Evolutionary conservation across 2,888 invertebrate species (phyloP).

Genomic region (Tillus elongatus): DNA sequence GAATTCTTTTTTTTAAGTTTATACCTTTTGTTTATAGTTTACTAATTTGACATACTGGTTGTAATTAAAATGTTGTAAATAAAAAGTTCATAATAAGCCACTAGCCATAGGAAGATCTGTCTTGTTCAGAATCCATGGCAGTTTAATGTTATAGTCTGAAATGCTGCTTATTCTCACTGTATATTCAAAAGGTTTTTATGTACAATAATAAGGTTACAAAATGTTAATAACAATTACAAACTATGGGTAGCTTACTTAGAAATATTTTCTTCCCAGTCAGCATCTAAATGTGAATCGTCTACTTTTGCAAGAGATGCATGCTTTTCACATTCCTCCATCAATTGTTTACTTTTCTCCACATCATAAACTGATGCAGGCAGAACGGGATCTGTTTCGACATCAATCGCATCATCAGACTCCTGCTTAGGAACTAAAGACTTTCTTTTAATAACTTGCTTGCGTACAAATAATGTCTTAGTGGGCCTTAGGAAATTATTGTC

Average conservation of each 20-base stretch:
- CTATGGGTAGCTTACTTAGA: slow-evolving; percentile 50
- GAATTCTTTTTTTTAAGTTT: too few relatives aligned
- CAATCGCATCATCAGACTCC: slow-evolving; percentile 37
- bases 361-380: slow-evolving; percentile 49
- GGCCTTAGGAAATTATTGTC: slow-evolving; percentile 55
- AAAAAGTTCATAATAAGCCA: too few relatives aligned
- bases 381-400: slow-evolving; percentile 42
- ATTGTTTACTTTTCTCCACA: slow-evolving; percentile 47
- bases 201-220: too few relatives aligned
- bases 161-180: too few relatives aligned
- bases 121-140: too few relatives aligned
- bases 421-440: slow-evolving; percentile 25
- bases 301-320: slow-evolving; percentile 53
- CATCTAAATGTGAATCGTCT: slow-evolving; percentile 49
- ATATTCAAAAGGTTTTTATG: too few relatives aligned
- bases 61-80: too few relatives aligned
- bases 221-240: too few relatives aligned
- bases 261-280: slow-evolving; percentile 64
- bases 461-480: slow-evolving; percentile 45
- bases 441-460: slow-evolving; percentile 23
- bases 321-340: slow-evolving; percentile 66
- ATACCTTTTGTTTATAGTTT: too few relatives aligned
- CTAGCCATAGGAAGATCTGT: too few relatives aligned
- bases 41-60: too few relatives aligned
- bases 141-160: too few relatives aligned